Percentiles rank a stretch among this genome's conserved stretches.
phyloP scores from a whole-genome alignment of 2,888 invertebrate species.

The Rambutsinella grinnellia region DNA sequence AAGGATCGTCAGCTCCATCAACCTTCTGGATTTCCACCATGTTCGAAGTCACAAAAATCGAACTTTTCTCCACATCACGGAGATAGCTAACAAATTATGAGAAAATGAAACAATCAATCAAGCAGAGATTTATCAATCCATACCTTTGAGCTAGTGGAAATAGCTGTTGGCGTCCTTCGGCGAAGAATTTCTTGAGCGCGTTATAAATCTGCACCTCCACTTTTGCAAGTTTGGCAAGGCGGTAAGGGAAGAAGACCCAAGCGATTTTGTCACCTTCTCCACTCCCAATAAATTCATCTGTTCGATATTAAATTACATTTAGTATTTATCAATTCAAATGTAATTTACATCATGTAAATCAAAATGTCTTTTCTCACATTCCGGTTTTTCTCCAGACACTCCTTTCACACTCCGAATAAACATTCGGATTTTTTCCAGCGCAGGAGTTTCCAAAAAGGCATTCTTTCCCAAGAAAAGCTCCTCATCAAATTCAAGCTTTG shows the following conservation, averaged over 20 bases:
- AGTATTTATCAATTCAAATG: neutral
- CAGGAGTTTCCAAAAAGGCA: neutral
- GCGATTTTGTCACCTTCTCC: neutral
- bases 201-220: conserved; percentile 23
- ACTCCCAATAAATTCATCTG: neutral
- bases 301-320: neutral
- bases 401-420: conserved; percentile 13
- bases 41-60: neutral
- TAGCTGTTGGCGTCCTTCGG: neutral
- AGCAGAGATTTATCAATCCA: neutral
- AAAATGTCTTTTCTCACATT: neutral
- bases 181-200: neutral
- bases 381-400: neutral
- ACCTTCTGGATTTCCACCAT: neutral
- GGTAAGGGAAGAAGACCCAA: conserved; percentile 15
- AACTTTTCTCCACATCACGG: conserved; percentile 17
- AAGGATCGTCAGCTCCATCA: conserved; percentile 11
- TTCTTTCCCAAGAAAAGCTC: neutral
- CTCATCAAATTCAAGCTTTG: neutral
- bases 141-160: conserved; percentile 6
- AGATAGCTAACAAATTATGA: conserved; percentile 9
- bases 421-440: neutral
- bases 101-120: neutral
- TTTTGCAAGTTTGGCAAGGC: conserved; percentile 5
- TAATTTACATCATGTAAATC: neutral